Percentiles rank a stretch among this genome's conserved stretches.
Evolutionary conservation across 2,113 vertebrate genomes (phyloP).

Genomic region (Atlantisia rogersi): DNA sequence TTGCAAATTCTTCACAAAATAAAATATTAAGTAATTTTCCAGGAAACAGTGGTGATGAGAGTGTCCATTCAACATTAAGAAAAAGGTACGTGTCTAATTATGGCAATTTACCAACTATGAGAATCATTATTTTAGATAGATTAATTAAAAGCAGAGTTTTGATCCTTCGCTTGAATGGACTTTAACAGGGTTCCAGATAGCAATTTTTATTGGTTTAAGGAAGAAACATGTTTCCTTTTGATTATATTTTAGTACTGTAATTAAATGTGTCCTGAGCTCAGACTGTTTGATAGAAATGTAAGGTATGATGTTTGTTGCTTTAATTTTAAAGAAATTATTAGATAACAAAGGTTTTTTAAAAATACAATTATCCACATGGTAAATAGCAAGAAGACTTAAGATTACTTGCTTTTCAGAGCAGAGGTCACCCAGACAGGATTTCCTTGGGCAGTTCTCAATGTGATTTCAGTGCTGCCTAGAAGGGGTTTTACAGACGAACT

Average conservation of each 20-base stretch:
- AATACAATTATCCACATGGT: neutral
- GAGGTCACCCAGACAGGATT: neutral
- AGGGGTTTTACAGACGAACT: neutral
- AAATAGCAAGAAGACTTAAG: neutral
- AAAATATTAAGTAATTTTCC: constrained; percentile 39
- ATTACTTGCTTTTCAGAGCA: neutral
- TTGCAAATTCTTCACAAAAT: constrained; percentile 29
- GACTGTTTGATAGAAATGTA: neutral
- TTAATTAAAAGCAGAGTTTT: neutral
- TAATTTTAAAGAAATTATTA: neutral
- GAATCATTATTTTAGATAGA: constrained; percentile 1
- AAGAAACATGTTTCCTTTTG: neutral
- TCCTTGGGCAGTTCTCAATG: neutral
- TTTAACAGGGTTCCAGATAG: neutral
- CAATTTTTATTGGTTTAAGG: neutral
- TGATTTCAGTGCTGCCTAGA: neutral
- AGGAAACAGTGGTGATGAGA: constrained; percentile 54
- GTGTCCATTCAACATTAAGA: constrained; percentile 43
- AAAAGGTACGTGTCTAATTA: constrained; percentile 67
- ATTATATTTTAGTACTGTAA: neutral
- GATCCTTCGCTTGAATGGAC: neutral
- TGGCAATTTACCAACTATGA: neutral
- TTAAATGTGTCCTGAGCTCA: neutral
- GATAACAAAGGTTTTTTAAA: neutral
- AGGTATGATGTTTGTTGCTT: neutral